Base-by-base conservation (phyloP, 2,113 vertebrate genomes). In the Cyphomyrus discorhynchus region DNA sequence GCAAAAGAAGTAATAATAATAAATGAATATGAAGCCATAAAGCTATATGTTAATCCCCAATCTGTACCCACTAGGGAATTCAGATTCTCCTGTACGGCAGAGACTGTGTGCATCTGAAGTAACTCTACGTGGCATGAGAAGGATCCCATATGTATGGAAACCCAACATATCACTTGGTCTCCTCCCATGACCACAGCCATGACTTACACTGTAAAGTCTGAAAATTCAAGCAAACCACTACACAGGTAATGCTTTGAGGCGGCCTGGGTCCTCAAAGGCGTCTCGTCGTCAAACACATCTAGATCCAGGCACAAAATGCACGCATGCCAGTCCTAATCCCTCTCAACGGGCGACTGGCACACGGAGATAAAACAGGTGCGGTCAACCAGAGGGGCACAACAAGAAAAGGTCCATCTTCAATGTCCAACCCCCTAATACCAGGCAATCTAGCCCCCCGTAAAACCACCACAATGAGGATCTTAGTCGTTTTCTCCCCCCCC, bases 401-500 rank as follows among this genome's bases (percentile, higher is more conserved):
- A 92, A 92, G 91, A 62, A 80, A 27, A 88, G 90, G 86, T 92
- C 94, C 92, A 93, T 94, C 94, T 92, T 93, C 92, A 93, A 93
- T 95, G 93, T 94, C 95, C 94, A 93, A 92, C 93, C 93, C 93
- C 93, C 93, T 96, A 96, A 96, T 95, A 93, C 95, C 93, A 89
- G 92, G 91, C 94, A 95, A 95, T 96, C 95, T 92, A 91, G 93
- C 94, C 94, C 95, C 92, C 94, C 93, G 93, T 95, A 95, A 96
- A 94, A 93, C 95, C 95, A 90, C 92, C 96, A 98, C 97, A 98
- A 98, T 97, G 93, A 96, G 96, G 95, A 97, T 97, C 95, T 96
- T 92, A 94, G 93, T 91, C 91, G 93, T 93, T 95, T 93, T 91
- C 94, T 93, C 93, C 93, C 94, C 93, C 93, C 94, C 96, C 96